phyloP scores from a whole-genome alignment of 2,888 invertebrate species.

The Boloria selene region DNA sequence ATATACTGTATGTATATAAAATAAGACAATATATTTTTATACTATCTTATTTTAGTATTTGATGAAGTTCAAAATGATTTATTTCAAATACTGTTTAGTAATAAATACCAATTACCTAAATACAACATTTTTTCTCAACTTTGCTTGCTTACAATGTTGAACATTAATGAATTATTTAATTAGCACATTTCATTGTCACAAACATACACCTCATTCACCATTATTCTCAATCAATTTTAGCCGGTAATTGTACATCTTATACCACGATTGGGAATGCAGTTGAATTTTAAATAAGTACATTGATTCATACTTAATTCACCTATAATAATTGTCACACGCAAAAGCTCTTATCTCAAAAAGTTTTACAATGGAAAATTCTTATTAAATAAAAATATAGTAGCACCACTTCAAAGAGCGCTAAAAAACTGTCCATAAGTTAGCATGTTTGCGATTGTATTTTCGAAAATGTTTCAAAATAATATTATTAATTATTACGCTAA shows the following conservation, averaged over 20 bases:
- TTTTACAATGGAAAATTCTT: constrained; percentile 22
- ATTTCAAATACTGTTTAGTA: neutral
- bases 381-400: constrained; percentile 33
- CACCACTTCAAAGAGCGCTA: constrained; percentile 36
- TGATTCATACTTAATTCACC: constrained; percentile 25
- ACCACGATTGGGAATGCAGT: constrained; percentile 61
- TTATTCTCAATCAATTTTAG: constrained; percentile 1
- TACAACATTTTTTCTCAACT: constrained; percentile 10
- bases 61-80: too few relatives aligned
- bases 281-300: constrained; percentile 48
- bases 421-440: constrained; percentile 21
- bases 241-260: constrained; percentile 19
- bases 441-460: constrained; percentile 7
- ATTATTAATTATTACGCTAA: constrained; percentile 25
- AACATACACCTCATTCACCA: constrained; percentile 17
- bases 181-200: neutral
- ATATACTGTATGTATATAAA: too few relatives aligned
- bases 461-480: constrained; percentile 20
- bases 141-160: constrained; percentile 1
- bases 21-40: too few relatives aligned
- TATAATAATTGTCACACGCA: constrained; percentile 14
- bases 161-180: neutral
- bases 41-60: too few relatives aligned
- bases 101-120: neutral
- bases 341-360: constrained; percentile 11